A percentile compares a stretch with the other conserved stretches of the same genome.
Evolutionary conservation across 1,140 invertebrate genomes (phyloP).

Genomic region (Muscidifurax raptorellus): DNA sequence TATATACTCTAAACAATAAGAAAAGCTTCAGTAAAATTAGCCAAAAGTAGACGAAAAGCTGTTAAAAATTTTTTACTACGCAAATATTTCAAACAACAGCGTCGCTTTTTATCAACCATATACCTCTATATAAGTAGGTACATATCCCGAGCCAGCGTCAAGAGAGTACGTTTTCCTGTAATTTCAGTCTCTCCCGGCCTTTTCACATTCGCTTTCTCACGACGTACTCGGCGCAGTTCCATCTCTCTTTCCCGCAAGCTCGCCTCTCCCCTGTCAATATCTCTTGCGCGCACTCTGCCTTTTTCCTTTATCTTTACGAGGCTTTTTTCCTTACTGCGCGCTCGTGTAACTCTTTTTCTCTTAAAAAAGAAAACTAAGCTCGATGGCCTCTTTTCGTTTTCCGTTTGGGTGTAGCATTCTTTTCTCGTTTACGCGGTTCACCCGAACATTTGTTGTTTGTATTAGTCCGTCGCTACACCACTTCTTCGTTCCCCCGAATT

Average conservation of each 20-base stretch:
- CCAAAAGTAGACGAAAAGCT: too few relatives aligned
- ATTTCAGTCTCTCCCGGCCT: neutral
- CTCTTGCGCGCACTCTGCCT: neutral
- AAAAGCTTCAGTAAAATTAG: too few relatives aligned
- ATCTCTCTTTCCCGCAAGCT: neutral
- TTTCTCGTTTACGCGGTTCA: neutral
- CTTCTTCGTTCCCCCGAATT: neutral
- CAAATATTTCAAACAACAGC: too few relatives aligned
- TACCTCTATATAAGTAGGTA: neutral
- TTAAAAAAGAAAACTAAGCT: neutral
- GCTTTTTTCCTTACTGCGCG: neutral
- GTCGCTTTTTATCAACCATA: too few relatives aligned
- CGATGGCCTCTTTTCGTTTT: neutral
- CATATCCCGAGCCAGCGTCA: neutral
- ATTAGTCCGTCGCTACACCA: too few relatives aligned
- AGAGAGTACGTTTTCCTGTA: neutral
- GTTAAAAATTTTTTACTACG: too few relatives aligned
- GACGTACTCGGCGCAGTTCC: slow-evolving; percentile 11
- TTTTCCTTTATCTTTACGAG: neutral
- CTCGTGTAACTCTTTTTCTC: slow-evolving; percentile 4
- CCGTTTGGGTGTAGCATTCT: neutral
- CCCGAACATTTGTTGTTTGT: too few relatives aligned
- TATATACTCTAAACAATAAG: too few relatives aligned
- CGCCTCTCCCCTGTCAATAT: neutral
- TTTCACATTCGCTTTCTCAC: slow-evolving; percentile 8